Evolutionary conservation across 2,888 invertebrate genomes (phyloP), one percentile per base, ranked within the genome.

Genomic region (Cybosia mesomella): DNA sequence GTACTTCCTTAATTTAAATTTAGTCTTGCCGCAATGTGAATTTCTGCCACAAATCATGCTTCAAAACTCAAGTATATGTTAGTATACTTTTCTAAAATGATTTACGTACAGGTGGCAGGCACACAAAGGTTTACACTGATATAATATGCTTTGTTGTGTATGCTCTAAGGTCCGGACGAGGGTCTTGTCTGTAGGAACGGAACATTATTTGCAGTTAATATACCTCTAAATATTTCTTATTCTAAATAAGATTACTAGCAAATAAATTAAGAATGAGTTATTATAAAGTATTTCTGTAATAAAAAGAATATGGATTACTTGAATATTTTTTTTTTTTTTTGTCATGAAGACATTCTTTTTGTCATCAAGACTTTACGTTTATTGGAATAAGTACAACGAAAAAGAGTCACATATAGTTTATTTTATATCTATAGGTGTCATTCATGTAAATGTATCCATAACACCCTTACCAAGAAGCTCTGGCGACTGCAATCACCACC

Each of bases 171-270:
- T 36, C 0, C 15, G 21, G 34, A 59, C 21, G 8, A 59, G 7
- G 32, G 49, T 49, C 8, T 8, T 49, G 21, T 36, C 15, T 59
- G 34, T 15, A 22, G 15, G 58, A 58, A 34, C 4, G 28, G 58
- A 5, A 34, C 34, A 34, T 58, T 58, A 58, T 58, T 58, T 49
- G 49, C n/a, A n/a, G 32, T 58, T 34, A 58, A 34, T 34, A 58
- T 59, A 59, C 21, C 13, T 21, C 36, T 36, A 59, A 22, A 22
- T 15, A 36, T 59, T 36, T 36, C 21, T 9, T 32, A n/a, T 18
- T 18, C 15, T 18, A n/a, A 34, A 58, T 8, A 32, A 28, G 7
- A 55, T 9, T 18, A 9, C 24, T 15, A 5, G n/a, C 36, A 36
- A 58, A 58, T 58, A 36, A 21, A 58, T 7, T 58, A 36, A 3